Base-by-base conservation (phyloP, 2,113 vertebrate genomes). In the Oryzias celebensis region DNA sequence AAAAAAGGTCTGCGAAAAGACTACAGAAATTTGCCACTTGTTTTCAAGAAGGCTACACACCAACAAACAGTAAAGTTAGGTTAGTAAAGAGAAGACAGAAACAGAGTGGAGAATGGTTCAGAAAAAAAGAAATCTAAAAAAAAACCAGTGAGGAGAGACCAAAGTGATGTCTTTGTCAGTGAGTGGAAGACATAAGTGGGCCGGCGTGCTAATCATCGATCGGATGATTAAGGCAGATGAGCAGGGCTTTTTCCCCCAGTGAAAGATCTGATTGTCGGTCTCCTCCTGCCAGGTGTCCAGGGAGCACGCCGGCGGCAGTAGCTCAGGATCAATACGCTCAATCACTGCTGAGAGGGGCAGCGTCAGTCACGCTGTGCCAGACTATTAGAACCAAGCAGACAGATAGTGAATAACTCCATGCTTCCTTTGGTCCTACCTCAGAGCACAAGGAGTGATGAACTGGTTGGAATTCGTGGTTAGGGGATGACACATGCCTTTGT, bases 201-300 rank as follows among this genome's bases (percentile, higher is more conserved):
- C 87, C 93, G 92, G 75, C 90, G 64, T 91, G 89, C 90, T 93
- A 94, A 94, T 94, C 94, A 97, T 97, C 62, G 94, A 96, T 94
- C 91, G 91, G 92, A 92, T 95, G 94, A 96, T 97, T 97, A 97
- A 96, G 91, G 92, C 92, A 94, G 94, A 96, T 95, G 93, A 96
- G 95, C 92, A 94, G 86, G 93, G 93, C 92, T 94, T 94, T 83
- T 78, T 93, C 93, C 94, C 91, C 93, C 93, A 92, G 91, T 91
- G 85, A 95, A 93, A 90, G 93, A 90, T 94, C 92, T 95, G 94
- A 95, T 95, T 95, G 93, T 93, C 90, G 93, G 92, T 95, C 92
- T 95, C 89, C 81, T 81, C 78, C 84, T 36, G 78, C 88, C 87
- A 84, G 91, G 90, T 89, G 92, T 93, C 93, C 93, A 67, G 84